A percentile compares a stretch with the other conserved stretches of the same genome.
phyloP scores from a whole-genome alignment of 2,113 vertebrate genomes.

The Cephalopterus ornatus region DNA sequence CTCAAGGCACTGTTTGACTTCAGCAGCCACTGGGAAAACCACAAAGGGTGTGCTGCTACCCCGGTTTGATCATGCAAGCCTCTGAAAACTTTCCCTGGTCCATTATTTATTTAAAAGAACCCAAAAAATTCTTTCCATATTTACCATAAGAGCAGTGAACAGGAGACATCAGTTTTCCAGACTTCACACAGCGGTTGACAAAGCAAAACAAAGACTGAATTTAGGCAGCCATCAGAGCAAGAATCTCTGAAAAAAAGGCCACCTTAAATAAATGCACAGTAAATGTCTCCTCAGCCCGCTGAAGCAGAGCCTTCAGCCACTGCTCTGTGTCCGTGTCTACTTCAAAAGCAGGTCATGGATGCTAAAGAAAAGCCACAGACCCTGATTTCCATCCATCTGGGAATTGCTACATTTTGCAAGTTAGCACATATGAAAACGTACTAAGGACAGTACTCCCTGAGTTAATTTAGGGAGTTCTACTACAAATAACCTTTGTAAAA shows the following conservation, averaged over 20 bases:
- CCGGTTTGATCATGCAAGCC: neutral
- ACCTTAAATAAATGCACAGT: neutral
- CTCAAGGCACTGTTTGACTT: neutral
- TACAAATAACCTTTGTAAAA: neutral
- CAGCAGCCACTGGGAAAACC: neutral
- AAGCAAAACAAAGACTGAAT: neutral
- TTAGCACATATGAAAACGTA: conserved; percentile 16
- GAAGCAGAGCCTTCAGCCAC: neutral
- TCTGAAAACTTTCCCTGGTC: neutral
- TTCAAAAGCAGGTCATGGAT: conserved; percentile 37
- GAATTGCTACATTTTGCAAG: conserved; percentile 47
- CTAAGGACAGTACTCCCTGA: neutral
- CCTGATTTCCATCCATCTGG: neutral
- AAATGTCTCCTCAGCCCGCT: neutral
- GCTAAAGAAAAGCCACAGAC: conserved; percentile 14
- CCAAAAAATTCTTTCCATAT: neutral
- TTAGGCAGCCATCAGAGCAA: neutral
- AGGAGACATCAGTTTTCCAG: neutral
- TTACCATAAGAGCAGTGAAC: neutral
- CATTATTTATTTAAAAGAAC: neutral
- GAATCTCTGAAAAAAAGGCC: neutral
- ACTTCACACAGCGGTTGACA: conserved; percentile 10
- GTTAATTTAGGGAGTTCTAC: neutral
- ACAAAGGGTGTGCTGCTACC: neutral
- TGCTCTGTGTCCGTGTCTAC: neutral